Conservation (phyloP, 1,140 invertebrate genomes). For the Apis florea region DNA sequence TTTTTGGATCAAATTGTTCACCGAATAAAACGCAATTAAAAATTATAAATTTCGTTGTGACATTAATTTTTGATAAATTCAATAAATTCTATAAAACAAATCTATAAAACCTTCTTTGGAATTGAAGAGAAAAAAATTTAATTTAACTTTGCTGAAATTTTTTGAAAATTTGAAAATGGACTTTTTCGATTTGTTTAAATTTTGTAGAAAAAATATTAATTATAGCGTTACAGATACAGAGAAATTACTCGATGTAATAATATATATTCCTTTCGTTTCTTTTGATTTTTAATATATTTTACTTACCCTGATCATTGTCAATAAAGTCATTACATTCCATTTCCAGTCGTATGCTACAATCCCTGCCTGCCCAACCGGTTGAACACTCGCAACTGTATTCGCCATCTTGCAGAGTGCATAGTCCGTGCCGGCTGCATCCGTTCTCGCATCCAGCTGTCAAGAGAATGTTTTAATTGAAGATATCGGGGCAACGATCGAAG, state of each 20-base stretch:
- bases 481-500: conserved; percentile 16
- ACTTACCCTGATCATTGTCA: conserved; percentile 97
- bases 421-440: conserved; percentile 94
- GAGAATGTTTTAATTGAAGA: conserved; percentile 7
- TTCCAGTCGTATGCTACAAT: conserved; percentile 94
- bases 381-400: conserved; percentile 95
- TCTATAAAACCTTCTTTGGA: neutral
- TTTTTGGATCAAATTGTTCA: conserved; percentile 8
- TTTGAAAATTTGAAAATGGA: neutral
- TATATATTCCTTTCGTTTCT: neutral
- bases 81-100: too few species aligned
- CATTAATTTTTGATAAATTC: neutral
- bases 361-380: conserved; percentile 93
- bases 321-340: conserved; percentile 95
- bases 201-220: too few species aligned
- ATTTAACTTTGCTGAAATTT: neutral
- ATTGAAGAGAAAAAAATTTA: too few species aligned
- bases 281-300: neutral
- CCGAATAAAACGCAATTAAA: neutral
- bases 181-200: too few species aligned
- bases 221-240: too few species aligned
- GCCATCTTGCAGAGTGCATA: conserved; percentile 91
- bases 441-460: conserved; percentile 95
- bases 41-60: neutral
- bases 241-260: neutral